Percentiles rank a stretch among this genome's conserved stretches.
Conservation (phyloP, 2,797 vertebrate species). For the Cheirogaleus major region DNA sequence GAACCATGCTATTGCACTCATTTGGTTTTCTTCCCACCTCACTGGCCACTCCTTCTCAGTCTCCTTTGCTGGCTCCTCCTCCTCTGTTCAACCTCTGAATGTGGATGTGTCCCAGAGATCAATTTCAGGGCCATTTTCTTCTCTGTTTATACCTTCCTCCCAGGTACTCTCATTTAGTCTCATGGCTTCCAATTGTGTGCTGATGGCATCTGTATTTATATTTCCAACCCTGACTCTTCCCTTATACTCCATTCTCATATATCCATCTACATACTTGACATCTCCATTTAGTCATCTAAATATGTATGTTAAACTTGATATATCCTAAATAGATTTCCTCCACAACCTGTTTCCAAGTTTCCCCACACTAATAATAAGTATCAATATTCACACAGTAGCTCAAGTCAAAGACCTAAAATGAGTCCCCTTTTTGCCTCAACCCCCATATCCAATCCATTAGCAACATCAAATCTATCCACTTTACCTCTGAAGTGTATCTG, state of each 20-base stretch:
- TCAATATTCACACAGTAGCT: neutral
- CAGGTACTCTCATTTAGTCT: neutral
- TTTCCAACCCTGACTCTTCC: neutral
- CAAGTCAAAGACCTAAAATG: neutral
- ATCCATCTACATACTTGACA: neutral
- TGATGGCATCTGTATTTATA: neutral
- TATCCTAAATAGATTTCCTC: neutral
- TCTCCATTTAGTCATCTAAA: neutral
- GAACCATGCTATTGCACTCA: neutral
- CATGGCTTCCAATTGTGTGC: neutral
- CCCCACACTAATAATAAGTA: neutral
- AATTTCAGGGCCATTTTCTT: neutral
- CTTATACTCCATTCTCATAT: neutral
- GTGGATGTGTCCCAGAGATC: neutral
- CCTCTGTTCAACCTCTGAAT: neutral
- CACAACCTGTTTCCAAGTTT: neutral
- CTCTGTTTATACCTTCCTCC: neutral
- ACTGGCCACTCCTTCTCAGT: neutral
- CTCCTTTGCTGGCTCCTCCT: neutral
- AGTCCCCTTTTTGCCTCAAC: neutral
- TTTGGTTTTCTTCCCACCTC: neutral
- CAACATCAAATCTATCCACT: neutral
- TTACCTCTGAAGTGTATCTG: neutral
- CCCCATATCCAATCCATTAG: neutral
- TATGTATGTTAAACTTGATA: neutral